phyloP scores from a whole-genome alignment of 2,888 invertebrate species.

The Helobdella robusta region DNA sequence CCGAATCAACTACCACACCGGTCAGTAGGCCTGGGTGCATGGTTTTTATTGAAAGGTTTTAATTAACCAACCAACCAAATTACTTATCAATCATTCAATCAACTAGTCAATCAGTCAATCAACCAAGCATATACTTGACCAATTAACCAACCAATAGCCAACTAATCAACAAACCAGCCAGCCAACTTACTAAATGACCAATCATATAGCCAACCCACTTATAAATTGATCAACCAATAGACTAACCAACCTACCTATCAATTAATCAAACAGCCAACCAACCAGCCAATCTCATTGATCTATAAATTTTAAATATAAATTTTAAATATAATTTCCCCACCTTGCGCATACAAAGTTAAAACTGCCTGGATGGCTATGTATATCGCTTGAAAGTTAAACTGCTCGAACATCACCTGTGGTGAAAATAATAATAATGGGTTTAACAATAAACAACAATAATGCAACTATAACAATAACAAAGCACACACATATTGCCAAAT shows the following conservation, averaged over 20 bases:
- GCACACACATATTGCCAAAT: neutral
- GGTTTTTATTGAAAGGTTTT: too few species aligned
- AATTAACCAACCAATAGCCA: too few species aligned
- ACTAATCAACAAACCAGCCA: too few species aligned
- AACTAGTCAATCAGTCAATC: too few species aligned
- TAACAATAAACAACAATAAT: neutral
- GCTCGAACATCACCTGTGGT: constrained; percentile 71
- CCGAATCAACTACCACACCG: constrained; percentile 96
- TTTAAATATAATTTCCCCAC: constrained; percentile 36
- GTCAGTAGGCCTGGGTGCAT: constrained; percentile 67
- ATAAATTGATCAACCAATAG: neutral
- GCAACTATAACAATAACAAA: neutral
- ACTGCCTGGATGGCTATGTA: constrained; percentile 95
- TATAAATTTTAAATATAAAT: too few species aligned
- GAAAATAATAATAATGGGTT: constrained; percentile 11
- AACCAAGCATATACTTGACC: too few species aligned
- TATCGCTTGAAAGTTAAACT: constrained; percentile 83
- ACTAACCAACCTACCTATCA: too few species aligned
- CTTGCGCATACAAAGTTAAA: constrained; percentile 87
- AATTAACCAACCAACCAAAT: too few species aligned
- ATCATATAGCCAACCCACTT: neutral
- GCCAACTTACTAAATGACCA: too few species aligned
- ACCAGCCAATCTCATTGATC: too few species aligned
- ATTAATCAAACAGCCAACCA: too few species aligned
- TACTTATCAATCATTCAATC: too few species aligned